Base-by-base conservation (phyloP, 2,113 vertebrate species). In the Octodon degus region DNA sequence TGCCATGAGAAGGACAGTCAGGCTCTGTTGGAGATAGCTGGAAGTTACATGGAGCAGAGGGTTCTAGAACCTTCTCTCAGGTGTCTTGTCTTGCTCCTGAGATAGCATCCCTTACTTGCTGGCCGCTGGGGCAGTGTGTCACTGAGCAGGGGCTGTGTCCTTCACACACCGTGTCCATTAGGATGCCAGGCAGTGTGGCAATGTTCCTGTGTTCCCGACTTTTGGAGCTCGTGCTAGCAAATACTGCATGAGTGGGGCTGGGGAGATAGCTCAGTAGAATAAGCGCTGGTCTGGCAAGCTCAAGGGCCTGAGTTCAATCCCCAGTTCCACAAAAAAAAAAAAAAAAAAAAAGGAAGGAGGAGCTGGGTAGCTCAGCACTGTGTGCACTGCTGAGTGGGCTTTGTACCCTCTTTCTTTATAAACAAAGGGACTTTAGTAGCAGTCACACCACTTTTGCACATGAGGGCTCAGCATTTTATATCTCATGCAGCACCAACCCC, bases 241-340 rank as follows among this genome's bases (percentile, higher is more conserved):
- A 43, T 0, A 0, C 9, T 7, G 11, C n/a, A 1, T 6, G 25
- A 0, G n/a, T n/a, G n/a, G n/a, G n/a, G n/a, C n/a, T n/a, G n/a
- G n/a, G n/a, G n/a, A n/a, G n/a, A n/a, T n/a, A n/a, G n/a, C n/a
- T n/a, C n/a, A n/a, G n/a, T n/a, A n/a, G n/a, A n/a, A n/a, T n/a
- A n/a, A n/a, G n/a, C n/a, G n/a, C n/a, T n/a, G n/a, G n/a, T n/a
- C n/a, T n/a, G n/a, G n/a, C n/a, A n/a, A n/a, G n/a, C n/a, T n/a
- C n/a, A n/a, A n/a, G n/a, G n/a, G n/a, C n/a, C n/a, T n/a, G n/a
- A n/a, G n/a, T n/a, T n/a, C n/a, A n/a, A n/a, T n/a, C n/a, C n/a
- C n/a, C n/a, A n/a, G n/a, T n/a, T n/a, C n/a, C n/a, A n/a, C n/a
- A n/a, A n/a, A n/a, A n/a, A n/a, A n/a, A n/a, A n/a, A n/a, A n/a